Evolutionary conservation across 2,113 vertebrate species (phyloP), one percentile per base, ranked within the genome.

Genomic region (Lanius ludovicianus): DNA sequence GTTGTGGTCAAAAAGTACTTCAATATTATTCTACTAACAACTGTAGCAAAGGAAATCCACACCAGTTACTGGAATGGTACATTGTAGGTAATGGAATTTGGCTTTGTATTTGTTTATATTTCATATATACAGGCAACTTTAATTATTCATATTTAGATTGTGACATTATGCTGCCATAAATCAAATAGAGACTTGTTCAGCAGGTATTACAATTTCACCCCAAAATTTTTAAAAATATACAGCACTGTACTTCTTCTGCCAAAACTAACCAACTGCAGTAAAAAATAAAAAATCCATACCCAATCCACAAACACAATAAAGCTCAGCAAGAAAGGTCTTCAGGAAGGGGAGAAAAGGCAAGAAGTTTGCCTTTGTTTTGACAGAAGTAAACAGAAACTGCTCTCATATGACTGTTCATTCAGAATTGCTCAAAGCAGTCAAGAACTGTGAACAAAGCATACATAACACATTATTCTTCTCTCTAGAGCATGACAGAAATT

Each of bases 291-390:
- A 78, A 25, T 3, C 6, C 11, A 6, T 44, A 74, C 85, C 18
- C 8, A 75, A 49, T 22, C 35, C 12, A 75, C 7, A 71, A 49
- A n/a, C 12, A 64, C 4, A 67, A 25, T 33, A 60, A 71, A 92
- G 13, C 9, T 33, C 23, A 79, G 6, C 5, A 62, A 55, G 44
- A 75, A 87, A 62, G 9, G 25, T 55, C 33, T 86, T 50, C 18
- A 37, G n/a, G 52, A 60, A 60, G 10, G 3, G 2, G 13, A 4
- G 0, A 0, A 21, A 39, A 69, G 27, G 15, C 8, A 84, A n/a
- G 22, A 85, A 57, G 10, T 71, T 75, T 49, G 37, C 24, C 15
- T 76, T 39, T 75, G 19, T 11, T 88, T 92, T 87, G n/a, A 82
- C 16, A 39, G 41, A 84, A 68, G 10, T 11, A 73, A 95, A 56